Evolutionary conservation across 2,797 vertebrate species (phyloP).

Genomic region (Taenioides sp.): DNA sequence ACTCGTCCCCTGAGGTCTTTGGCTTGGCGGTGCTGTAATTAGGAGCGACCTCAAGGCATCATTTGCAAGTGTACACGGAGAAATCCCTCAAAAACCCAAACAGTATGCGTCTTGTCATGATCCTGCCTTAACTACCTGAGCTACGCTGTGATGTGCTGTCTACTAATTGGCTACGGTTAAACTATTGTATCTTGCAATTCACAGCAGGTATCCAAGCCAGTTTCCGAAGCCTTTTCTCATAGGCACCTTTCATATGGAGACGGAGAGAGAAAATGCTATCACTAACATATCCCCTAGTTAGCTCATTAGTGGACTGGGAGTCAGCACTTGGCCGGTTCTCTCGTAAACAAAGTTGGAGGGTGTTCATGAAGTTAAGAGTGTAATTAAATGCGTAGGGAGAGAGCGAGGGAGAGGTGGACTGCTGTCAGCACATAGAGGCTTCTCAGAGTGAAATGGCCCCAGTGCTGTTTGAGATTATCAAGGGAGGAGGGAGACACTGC

Average conservation of each 20-base stretch:
- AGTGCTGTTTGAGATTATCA: slow-evolving; percentile 7
- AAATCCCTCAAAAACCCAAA: slow-evolving; percentile 19
- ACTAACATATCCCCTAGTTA: slow-evolving; percentile 45
- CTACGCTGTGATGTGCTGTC: slow-evolving; percentile 20
- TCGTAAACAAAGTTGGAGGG: slow-evolving; percentile 45
- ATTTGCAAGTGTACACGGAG: slow-evolving; percentile 23
- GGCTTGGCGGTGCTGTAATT: slow-evolving; percentile 23
- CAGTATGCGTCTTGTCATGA: slow-evolving; percentile 19
- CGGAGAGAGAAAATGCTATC: slow-evolving; percentile 19
- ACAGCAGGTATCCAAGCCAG: slow-evolving; percentile 18
- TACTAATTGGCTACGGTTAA: slow-evolving; percentile 27
- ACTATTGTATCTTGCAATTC: slow-evolving; percentile 17
- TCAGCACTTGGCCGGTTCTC: slow-evolving; percentile 35
- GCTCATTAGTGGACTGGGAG: slow-evolving; percentile 55
- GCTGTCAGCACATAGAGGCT: slow-evolving; percentile 35
- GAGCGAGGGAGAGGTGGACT: slow-evolving; percentile 34
- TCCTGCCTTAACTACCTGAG: slow-evolving; percentile 20
- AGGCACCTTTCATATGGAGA: slow-evolving; percentile 35
- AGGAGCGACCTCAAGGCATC: slow-evolving; percentile 23
- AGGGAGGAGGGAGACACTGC: slow-evolving; percentile 11
- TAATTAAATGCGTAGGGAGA: slow-evolving; percentile 48
- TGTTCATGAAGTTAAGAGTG: slow-evolving; percentile 41
- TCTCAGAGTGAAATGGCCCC: slow-evolving; percentile 8
- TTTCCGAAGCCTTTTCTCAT: slow-evolving; percentile 20
- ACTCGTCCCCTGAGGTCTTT: slow-evolving; percentile 14